Base-by-base conservation (phyloP, 1,140 invertebrate genomes). In the Rhizoglyphus robini region DNA sequence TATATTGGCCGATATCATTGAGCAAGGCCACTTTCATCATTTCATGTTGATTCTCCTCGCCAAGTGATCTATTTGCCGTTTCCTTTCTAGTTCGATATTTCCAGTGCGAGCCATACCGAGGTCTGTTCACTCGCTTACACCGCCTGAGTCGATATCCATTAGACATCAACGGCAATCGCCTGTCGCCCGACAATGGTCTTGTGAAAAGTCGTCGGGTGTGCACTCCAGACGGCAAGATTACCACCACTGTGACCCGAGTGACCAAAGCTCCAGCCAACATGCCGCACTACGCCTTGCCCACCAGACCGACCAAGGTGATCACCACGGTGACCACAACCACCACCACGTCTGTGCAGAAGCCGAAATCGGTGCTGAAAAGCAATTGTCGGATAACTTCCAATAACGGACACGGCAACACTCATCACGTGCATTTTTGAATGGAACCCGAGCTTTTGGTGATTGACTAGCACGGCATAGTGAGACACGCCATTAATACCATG, bases 21-120 rank as follows among this genome's bases (percentile, higher is more conserved):
- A n/a, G n/a, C n/a, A n/a, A n/a, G n/a, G n/a, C n/a, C n/a, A n/a
- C n/a, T n/a, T n/a, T n/a, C 13, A 59, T 59, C 57, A 34, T 59
- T 38, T 60, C 15, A 60, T 60, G 31, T 60, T 34, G n/a, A 2
- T 34, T n/a, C n/a, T n/a, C n/a, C n/a, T n/a, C n/a, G n/a, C n/a
- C n/a, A n/a, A n/a, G n/a, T n/a, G n/a, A n/a, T n/a, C n/a, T n/a
- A n/a, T n/a, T n/a, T n/a, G n/a, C n/a, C n/a, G n/a, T n/a, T 60
- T 23, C 3, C 58, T 3, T 20, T 59, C 4, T 38, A 60, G 83
- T 85, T 27, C 81, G 87, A 32, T 96, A 95, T 75, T 95, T 95
- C 75, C 91, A 96, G 77, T 97, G 94, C 75, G 88, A 92, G 75
- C 82, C 89, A 5, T 91, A 91, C 71, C 83, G 86, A 34, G 95